Conservation (phyloP, 2,113 vertebrate species). For the Hypanus sabinus region DNA sequence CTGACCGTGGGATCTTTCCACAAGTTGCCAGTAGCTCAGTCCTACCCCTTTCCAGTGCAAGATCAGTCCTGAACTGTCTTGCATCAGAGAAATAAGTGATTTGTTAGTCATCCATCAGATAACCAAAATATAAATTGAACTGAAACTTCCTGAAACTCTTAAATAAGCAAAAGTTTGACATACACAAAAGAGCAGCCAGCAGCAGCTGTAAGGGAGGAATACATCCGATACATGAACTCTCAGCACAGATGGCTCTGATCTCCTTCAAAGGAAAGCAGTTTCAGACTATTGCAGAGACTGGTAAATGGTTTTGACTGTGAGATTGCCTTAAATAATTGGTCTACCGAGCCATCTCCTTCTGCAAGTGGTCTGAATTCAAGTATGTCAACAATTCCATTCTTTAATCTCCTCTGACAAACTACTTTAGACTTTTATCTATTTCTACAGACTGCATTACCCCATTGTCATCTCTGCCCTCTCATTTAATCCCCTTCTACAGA, state of each 20-base stretch:
- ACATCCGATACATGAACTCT: background rate
- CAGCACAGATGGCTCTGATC: background rate
- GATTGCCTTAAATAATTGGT: background rate
- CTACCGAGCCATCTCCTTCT: background rate
- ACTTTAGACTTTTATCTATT: background rate
- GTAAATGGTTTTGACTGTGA: background rate
- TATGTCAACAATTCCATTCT: background rate
- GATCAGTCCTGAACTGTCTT: background rate
- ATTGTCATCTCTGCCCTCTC: background rate
- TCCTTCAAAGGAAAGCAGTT: background rate
- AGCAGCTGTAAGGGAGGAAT: background rate
- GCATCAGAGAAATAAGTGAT: background rate
- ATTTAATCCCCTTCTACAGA: background rate
- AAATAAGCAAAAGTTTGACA: background rate
- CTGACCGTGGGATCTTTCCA: background rate
- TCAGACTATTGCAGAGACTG: background rate
- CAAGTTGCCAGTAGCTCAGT: background rate
- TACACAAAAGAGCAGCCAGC: background rate
- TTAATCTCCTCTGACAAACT: background rate
- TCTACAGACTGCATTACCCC: too few species aligned
- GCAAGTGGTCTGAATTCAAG: background rate
- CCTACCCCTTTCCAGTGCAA: background rate
- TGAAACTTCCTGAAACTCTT: background rate
- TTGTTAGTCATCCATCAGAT: background rate
- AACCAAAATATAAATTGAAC: background rate